Base-by-base conservation (phyloP, 2,797 vertebrate species). In the Thalassophryne amazonica region DNA sequence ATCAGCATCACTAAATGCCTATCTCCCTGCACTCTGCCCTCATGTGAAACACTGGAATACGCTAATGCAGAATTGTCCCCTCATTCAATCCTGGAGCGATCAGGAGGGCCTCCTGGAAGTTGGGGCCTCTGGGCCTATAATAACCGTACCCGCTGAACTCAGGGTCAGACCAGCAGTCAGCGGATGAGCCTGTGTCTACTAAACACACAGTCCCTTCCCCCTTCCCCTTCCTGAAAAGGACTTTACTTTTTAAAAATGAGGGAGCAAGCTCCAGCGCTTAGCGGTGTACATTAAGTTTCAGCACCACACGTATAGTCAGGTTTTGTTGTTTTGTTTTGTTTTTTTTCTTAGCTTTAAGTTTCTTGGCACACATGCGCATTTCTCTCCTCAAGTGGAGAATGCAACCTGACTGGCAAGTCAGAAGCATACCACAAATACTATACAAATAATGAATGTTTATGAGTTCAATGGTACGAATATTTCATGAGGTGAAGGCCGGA, bases 111-210 rank as follows among this genome's bases (percentile, higher is more conserved):
- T 91, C 90, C 90, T 91, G 86, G 86, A 92, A 92, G 90, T 90
- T 88, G 81, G 86, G 90, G 91, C 91, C 92, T 84, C 85, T 70
- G 76, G 83, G 86, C 84, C 84, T 88, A 89, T 92, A 92, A 88
- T 89, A 92, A 91, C 74, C 76, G 83, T 90, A 74, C 81, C n/a
- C 80, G 78, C 84, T 84, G 83, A 85, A 86, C 81, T 73, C 80
- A 85, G 93, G 92, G 94, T 94, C 89, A 91, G 87, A 87, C n/a
- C 92, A 92, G 83, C 86, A 93, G 88, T 90, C 89, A 90, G 86
- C 86, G 84, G 86, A 87, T 90, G 88, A 74, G 85, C 76, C 81
- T 90, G 69, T 85, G 81, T 82, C 82, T 74, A 91, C 84, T 83
- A 88, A 89, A 84, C 83, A 86, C 81, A 69, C 34, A 60, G 56